These are phyloP conservation scores for Campaea margaritaria DNA, from an alignment of 2,888 invertebrate genomes.

Conservation along the genomic window DNA sequence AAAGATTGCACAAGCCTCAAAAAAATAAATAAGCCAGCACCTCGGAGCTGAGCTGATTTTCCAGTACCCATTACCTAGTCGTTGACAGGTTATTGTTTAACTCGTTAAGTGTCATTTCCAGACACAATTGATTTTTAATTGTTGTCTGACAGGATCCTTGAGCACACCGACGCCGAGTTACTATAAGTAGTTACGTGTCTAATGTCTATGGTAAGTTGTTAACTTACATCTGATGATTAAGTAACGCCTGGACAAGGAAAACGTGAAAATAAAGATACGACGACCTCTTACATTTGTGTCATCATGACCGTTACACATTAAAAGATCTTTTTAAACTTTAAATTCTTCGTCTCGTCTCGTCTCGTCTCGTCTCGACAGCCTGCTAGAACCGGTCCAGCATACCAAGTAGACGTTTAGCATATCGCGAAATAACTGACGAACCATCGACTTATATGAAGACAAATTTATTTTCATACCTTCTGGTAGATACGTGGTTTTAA, in stretches of 20 bases:
- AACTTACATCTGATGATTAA: neutral
- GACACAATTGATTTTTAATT: no score
- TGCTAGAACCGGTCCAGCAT: neutral
- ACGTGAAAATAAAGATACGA: neutral
- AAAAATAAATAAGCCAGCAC: no score
- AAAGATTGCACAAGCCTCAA: no score
- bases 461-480: neutral
- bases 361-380: neutral
- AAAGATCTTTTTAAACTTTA: neutral
- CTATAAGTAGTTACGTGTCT: no score
- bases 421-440: neutral
- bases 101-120: no score
- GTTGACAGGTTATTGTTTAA: no score
- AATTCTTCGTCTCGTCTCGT: neutral
- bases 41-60: no score
- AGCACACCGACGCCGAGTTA: no score
- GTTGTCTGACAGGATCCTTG: no score
- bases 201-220: no score
- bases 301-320: conserved; percentile 1
- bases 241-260: neutral
- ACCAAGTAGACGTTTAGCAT: neutral
- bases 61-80: no score
- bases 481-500: conserved; percentile 1
- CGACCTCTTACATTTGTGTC: neutral
- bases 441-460: neutral